These are phyloP conservation scores for Thinocorus orbignyianus DNA, from an alignment of 2,113 vertebrate species.

Conservation along the genomic window DNA sequence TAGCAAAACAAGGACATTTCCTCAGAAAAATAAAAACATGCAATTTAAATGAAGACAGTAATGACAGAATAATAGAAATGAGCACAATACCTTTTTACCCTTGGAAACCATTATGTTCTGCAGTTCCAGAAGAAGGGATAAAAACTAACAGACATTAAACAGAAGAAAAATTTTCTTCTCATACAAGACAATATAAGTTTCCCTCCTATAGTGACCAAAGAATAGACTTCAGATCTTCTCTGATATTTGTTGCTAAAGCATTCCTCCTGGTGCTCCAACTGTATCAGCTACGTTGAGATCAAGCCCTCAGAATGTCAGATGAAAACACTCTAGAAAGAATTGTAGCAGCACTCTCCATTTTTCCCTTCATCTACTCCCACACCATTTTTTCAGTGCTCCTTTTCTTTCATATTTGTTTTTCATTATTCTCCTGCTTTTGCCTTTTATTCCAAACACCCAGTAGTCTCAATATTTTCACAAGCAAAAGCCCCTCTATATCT, in stretches of 20 bases:
- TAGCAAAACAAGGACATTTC: neutral
- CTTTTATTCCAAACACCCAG: neutral
- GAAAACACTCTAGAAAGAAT: neutral
- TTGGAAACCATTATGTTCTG: neutral
- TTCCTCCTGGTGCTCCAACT: neutral
- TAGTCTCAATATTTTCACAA: neutral
- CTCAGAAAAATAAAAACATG: neutral
- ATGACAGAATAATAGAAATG: neutral
- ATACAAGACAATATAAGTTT: neutral
- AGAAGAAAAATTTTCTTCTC: neutral
- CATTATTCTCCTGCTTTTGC: neutral
- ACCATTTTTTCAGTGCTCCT: neutral
- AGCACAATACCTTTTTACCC: neutral
- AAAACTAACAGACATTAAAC: neutral
- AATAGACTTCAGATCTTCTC: neutral
- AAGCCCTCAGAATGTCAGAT: neutral
- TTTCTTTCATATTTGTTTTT: neutral
- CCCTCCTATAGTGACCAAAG: neutral
- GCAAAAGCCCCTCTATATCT: neutral
- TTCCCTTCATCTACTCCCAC: neutral
- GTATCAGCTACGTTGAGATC: neutral
- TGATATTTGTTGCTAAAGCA: neutral
- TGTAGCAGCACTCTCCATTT: neutral
- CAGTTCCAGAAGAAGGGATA: neutral
- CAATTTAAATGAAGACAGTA: neutral